A percentile compares a stretch with the other conserved stretches of the same genome.
These are phyloP conservation scores for Drosophila picticornis DNA, from an alignment of 2,888 invertebrate genomes.

Conservation along the genomic window DNA sequence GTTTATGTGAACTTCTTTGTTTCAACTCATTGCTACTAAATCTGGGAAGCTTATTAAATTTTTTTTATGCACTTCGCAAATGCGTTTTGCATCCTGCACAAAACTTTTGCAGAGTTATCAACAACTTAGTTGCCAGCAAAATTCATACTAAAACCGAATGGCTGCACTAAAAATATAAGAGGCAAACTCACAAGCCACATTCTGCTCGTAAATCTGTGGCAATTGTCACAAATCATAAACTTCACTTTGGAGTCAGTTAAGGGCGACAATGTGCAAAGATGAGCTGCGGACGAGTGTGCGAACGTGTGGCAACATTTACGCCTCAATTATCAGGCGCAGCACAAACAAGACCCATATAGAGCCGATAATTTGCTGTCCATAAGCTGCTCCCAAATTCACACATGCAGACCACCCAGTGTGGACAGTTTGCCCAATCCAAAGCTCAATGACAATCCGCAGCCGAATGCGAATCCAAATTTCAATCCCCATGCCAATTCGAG, in stretches of 20 bases:
- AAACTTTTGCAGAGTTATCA: constrained; percentile 67
- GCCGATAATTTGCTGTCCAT: constrained; percentile 73
- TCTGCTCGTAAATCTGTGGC: constrained; percentile 43
- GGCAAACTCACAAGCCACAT: constrained; percentile 3
- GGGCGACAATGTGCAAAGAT: constrained; percentile 48
- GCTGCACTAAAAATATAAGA: constrained; percentile 1
- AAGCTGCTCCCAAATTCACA: constrained; percentile 57
- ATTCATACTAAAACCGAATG: constrained; percentile 20
- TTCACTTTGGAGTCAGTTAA: constrained; percentile 26
- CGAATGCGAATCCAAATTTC: constrained; percentile 17
- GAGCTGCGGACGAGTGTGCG: constrained; percentile 19
- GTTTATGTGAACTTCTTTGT: constrained; percentile 61
- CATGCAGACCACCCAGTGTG: constrained; percentile 70
- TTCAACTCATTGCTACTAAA: constrained; percentile 43
- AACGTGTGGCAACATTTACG: constrained; percentile 79
- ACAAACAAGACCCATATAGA: constrained; percentile 42
- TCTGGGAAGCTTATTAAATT: constrained; percentile 63
- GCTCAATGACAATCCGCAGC: neutral
- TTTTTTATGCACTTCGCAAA: constrained; percentile 70
- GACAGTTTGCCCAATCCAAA: constrained; percentile 40
- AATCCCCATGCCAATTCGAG: constrained; percentile 23
- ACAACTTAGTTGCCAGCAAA: constrained; percentile 54
- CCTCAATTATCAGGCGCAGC: constrained; percentile 70
- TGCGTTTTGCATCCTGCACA: constrained; percentile 40
- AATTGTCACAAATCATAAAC: constrained; percentile 49